A percentile compares a stretch with the other conserved stretches of the same genome.
Conservation (phyloP, 2,888 invertebrate species). For the Microctonus hyperodae region DNA sequence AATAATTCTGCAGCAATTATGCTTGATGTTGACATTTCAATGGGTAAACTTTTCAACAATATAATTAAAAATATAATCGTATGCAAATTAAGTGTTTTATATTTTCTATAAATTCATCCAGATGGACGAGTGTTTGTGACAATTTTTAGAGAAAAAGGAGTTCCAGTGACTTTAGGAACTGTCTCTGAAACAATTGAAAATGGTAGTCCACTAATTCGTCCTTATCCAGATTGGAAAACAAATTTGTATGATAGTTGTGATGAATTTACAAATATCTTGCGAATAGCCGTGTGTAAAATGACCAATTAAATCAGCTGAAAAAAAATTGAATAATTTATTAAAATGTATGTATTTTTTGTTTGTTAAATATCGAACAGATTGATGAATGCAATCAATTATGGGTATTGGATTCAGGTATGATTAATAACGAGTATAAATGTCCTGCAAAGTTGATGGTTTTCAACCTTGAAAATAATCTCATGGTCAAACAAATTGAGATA, state of each 20-base stretch:
- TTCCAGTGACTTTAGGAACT: slow-evolving; percentile 73
- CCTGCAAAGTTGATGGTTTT: slow-evolving; percentile 76
- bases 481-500: background rate
- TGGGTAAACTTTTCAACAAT: too few species aligned
- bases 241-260: slow-evolving; percentile 71
- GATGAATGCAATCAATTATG: slow-evolving; percentile 73
- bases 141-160: slow-evolving; percentile 69
- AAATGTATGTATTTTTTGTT: too few species aligned
- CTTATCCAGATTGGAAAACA: slow-evolving; percentile 73
- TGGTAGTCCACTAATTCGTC: slow-evolving; percentile 64
- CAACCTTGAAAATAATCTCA: slow-evolving; percentile 65
- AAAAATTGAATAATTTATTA: too few species aligned
- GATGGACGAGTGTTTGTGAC: slow-evolving; percentile 68
- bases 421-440: slow-evolving; percentile 69
- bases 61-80: too few species aligned
- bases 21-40: too few species aligned
- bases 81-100: too few species aligned
- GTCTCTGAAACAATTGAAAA: slow-evolving; percentile 60
- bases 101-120: too few species aligned
- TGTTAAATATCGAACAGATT: slow-evolving; percentile 64
- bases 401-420: slow-evolving; percentile 73
- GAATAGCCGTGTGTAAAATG: slow-evolving; percentile 69
- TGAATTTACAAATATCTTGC: slow-evolving; percentile 76
- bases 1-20: too few species aligned
- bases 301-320: too few species aligned